Conservation (phyloP, 2,797 vertebrate species). For the Coregonus sp. region DNA sequence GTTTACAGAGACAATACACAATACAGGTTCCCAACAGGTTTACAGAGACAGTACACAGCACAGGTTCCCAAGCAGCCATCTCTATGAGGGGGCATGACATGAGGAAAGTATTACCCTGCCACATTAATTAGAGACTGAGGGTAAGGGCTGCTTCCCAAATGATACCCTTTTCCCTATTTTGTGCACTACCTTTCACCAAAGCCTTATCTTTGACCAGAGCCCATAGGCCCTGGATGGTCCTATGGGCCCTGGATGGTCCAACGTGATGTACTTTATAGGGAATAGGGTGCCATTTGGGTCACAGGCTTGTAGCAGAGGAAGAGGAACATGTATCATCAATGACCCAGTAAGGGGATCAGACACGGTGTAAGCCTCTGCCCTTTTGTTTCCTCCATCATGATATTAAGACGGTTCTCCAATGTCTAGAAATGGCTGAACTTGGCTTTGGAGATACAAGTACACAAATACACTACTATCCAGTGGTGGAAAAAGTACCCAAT, state of each 20-base stretch:
- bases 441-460: no score
- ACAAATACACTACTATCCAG: no score
- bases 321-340: slow-evolving; percentile 9
- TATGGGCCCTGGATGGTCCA: no score
- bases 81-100: not conserved
- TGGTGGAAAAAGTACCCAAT: no score
- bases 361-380: not conserved
- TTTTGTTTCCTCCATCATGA: not conserved
- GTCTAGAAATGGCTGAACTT: not conserved
- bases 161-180: no score
- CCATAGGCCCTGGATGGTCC: no score
- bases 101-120: slow-evolving; percentile 34
- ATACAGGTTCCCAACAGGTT: not conserved
- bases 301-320: not conserved
- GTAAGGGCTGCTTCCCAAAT: no score
- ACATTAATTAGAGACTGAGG: slow-evolving; percentile 19
- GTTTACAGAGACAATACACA: not conserved
- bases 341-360: slow-evolving; percentile 5
- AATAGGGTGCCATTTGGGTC: not conserved
- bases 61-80: slow-evolving; percentile 28
- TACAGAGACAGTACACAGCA: slow-evolving; percentile 15
- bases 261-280: no score
- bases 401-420: not conserved
- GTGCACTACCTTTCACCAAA: no score
- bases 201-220: no score